Conservation (phyloP, 2,797 vertebrate species). For the Hoplostethus atlanticus region DNA sequence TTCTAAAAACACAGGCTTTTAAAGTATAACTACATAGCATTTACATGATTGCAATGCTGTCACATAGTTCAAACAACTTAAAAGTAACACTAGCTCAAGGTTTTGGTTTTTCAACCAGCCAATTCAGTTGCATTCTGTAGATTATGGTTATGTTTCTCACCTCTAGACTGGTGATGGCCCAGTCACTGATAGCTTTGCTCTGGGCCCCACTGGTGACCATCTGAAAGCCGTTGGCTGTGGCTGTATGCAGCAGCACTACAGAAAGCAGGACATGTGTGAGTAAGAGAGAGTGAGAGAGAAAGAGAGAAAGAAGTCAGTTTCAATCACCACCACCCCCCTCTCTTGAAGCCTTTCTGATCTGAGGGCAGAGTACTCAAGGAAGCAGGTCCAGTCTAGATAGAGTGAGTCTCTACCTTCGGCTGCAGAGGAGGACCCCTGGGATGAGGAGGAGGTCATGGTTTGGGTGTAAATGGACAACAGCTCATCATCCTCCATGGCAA, state of each 20-base stretch:
- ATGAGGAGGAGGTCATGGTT: constrained; percentile 92
- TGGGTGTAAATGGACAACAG: constrained; percentile 97
- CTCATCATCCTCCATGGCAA: constrained; percentile 95
- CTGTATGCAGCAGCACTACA: constrained; percentile 94
- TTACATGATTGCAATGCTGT: not conserved
- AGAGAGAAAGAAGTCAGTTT: not conserved
- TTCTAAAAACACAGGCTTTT: not conserved
- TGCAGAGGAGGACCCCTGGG: constrained; percentile 92
- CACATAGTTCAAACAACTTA: not conserved
- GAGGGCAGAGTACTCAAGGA: not conserved
- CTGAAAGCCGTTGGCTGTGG: constrained; percentile 98
- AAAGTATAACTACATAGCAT: not conserved
- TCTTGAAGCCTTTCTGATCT: not conserved
- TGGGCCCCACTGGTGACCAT: constrained; percentile 98
- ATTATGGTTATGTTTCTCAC: constrained; percentile 77
- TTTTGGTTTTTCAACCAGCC: not conserved
- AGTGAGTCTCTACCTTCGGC: constrained; percentile 89
- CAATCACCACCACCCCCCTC: not conserved
- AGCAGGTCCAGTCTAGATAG: not conserved
- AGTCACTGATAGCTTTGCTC: constrained; percentile 96
- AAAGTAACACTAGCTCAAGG: not conserved
- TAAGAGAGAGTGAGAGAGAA: not conserved
- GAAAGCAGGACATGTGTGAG: not conserved
- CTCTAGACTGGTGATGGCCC: constrained; percentile 98
- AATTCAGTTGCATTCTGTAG: not conserved